phyloP scores from a whole-genome alignment of 1,140 invertebrate genomes.

The Zophobas morio region DNA sequence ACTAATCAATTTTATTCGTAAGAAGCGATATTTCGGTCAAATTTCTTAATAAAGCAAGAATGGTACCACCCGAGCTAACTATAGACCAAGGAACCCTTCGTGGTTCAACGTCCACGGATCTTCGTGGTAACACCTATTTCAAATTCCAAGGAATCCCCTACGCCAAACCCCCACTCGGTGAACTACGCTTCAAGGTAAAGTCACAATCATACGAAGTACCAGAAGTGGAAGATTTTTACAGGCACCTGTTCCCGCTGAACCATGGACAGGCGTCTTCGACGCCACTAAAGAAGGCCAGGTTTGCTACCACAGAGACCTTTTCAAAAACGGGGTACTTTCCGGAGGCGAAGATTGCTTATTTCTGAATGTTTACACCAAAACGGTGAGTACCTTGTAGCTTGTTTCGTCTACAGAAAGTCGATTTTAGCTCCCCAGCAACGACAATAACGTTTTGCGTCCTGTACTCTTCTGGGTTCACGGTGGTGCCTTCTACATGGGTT shows the following conservation, averaged over 20 bases:
- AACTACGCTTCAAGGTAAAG: constrained; percentile 3
- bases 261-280: constrained; percentile 68
- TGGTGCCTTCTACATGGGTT: constrained; percentile 69
- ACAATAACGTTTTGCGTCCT: constrained; percentile 58
- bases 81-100: constrained; percentile 51
- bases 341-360: constrained; percentile 55
- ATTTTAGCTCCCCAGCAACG: constrained; percentile 55
- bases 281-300: constrained; percentile 65
- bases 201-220: no score
- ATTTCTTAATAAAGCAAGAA: background rate
- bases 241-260: constrained; percentile 67
- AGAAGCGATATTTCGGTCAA: no score
- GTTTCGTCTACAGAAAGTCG: constrained; percentile 39
- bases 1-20: no score
- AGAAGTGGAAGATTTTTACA: constrained; percentile 61
- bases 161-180: constrained; percentile 7
- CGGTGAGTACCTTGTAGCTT: constrained; percentile 57
- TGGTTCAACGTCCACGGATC: constrained; percentile 60
- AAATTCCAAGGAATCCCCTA: constrained; percentile 38
- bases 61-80: constrained; percentile 1
- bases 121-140: constrained; percentile 52
- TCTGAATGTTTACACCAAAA: constrained; percentile 55
- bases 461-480: constrained; percentile 73
- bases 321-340: constrained; percentile 32
- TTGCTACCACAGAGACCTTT: constrained; percentile 57